Conservation (phyloP, 2,888 invertebrate species). For the Salticus scenicus region DNA sequence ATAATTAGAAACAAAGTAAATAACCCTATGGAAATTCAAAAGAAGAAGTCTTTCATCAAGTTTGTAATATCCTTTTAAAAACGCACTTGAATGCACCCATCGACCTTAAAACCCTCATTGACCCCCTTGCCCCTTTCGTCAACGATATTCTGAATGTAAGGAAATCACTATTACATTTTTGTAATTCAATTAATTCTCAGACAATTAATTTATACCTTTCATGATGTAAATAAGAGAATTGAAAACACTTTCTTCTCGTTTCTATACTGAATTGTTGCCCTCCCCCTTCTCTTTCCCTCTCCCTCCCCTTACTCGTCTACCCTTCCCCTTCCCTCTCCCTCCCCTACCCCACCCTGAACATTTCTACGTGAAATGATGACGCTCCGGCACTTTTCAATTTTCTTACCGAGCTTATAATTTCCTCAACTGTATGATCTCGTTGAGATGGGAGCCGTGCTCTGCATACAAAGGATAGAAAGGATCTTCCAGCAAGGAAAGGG, state of each 20-base stretch:
- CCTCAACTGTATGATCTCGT: background rate
- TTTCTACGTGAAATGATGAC: background rate
- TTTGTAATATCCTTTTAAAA: too few relatives aligned
- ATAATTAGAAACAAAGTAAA: too few relatives aligned
- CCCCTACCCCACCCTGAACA: background rate
- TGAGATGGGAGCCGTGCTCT: background rate
- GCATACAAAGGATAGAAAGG: background rate
- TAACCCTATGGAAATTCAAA: too few relatives aligned
- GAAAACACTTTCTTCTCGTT: background rate
- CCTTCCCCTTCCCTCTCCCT: background rate
- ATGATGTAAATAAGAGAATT: background rate
- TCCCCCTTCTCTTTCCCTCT: too few relatives aligned
- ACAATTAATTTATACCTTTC: background rate
- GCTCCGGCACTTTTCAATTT: slow-evolving; percentile 5
- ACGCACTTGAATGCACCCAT: too few relatives aligned
- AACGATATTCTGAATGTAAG: too few relatives aligned
- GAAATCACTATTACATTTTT: too few relatives aligned
- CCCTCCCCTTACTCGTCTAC: background rate
- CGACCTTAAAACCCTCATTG: too few relatives aligned
- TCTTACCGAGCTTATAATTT: background rate
- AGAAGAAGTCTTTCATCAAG: too few relatives aligned
- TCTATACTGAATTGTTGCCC: background rate
- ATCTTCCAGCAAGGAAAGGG: too few relatives aligned
- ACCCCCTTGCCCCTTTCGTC: too few relatives aligned
- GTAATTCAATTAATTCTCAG: background rate